phyloP scores from a whole-genome alignment of 2,888 invertebrate genomes.

The Heteromyza rotundicornis region DNA sequence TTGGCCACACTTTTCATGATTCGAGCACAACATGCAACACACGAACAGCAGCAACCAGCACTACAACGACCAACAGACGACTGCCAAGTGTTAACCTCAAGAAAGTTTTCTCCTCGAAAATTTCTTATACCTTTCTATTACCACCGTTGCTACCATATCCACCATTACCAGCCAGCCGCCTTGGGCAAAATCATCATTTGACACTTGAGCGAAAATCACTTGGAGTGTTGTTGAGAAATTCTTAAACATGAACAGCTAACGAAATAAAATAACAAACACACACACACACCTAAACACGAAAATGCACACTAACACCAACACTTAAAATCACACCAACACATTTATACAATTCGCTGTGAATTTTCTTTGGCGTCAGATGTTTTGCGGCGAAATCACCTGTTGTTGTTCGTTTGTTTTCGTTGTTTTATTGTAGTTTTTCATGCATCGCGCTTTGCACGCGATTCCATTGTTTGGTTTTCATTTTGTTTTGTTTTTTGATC shows the following conservation, averaged over 20 bases:
- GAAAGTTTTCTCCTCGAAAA: too few species aligned
- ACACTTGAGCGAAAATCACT: conserved; percentile 17
- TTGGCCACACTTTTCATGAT: too few species aligned
- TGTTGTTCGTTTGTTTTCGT: conserved; percentile 22
- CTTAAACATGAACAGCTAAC: conserved; percentile 11
- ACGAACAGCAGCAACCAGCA: too few species aligned
- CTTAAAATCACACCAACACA: not conserved
- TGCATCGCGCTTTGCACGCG: conserved; percentile 19
- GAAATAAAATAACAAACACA: conserved; percentile 10
- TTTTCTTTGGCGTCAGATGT: conserved; percentile 7
- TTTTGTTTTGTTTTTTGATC: not conserved
- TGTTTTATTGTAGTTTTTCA: too few species aligned
- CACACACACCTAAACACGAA: conserved; percentile 10
- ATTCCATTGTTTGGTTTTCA: conserved; percentile 6
- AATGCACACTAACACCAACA: not conserved
- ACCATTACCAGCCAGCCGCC: not conserved
- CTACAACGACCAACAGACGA: too few species aligned
- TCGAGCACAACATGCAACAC: too few species aligned
- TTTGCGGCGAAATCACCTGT: conserved; percentile 31
- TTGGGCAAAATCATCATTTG: not conserved
- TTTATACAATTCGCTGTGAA: conserved; percentile 9
- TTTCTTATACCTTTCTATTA: too few species aligned
- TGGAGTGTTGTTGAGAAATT: conserved; percentile 23
- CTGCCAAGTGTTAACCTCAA: too few species aligned
- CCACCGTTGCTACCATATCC: too few species aligned